Evolutionary conservation across 1,140 invertebrate species (phyloP).

Genomic region (Chelonus insularis): DNA sequence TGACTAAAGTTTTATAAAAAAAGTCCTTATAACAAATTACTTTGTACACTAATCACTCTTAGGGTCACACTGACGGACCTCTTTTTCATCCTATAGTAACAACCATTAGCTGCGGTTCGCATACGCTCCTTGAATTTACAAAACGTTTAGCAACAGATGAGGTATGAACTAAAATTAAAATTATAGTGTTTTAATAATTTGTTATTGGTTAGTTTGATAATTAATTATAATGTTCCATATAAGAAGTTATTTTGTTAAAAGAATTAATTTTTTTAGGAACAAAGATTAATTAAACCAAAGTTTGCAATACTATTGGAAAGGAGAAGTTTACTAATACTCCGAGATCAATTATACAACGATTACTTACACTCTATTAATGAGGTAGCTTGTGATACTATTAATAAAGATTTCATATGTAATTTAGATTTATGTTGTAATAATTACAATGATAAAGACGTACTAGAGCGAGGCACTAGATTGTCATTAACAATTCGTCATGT

Average conservation of each 20-base stretch:
- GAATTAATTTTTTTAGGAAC: constrained; percentile 50
- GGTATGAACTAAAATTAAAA: constrained; percentile 28
- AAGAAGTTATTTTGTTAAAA: constrained; percentile 22
- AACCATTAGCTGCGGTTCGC: constrained; percentile 89
- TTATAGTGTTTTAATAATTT: too few species aligned
- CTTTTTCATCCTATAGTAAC: constrained; percentile 91
- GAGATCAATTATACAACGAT: constrained; percentile 80
- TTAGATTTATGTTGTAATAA: constrained; percentile 63
- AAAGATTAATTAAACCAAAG: constrained; percentile 43
- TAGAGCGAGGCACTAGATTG: constrained; percentile 74
- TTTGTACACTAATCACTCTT: too few species aligned
- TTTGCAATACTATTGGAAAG: constrained; percentile 81
- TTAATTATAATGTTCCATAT: constrained; percentile 25
- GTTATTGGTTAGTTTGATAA: too few species aligned
- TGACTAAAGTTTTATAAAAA: constrained; percentile 26
- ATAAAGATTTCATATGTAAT: constrained; percentile 69
- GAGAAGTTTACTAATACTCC: constrained; percentile 84
- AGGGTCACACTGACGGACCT: constrained; percentile 93
- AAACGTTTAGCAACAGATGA: constrained; percentile 56
- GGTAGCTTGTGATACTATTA: constrained; percentile 69
- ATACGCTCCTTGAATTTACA: constrained; percentile 86
- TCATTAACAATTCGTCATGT: constrained; percentile 95
- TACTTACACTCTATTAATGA: constrained; percentile 92
- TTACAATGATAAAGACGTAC: constrained; percentile 61
- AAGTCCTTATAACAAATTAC: too few species aligned